Evolutionary conservation across 2,797 vertebrate species (phyloP).

Genomic region (Sebastes dallii): DNA sequence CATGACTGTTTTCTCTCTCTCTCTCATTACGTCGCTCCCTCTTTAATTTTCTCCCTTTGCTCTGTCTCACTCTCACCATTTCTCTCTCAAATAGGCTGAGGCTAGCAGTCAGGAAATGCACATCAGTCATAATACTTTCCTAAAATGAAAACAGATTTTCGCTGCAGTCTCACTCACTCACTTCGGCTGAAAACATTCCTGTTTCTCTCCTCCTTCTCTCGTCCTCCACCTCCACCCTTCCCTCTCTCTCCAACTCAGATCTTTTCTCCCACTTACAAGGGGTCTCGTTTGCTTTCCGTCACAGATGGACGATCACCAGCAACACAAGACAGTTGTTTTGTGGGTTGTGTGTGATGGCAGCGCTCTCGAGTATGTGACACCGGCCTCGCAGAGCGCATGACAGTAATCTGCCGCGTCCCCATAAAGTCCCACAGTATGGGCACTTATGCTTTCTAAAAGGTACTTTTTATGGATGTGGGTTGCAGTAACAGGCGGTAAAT

Average conservation of each 20-base stretch:
- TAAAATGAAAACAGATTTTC: conserved; percentile 86
- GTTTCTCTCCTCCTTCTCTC: conserved; percentile 63
- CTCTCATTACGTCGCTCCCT: conserved; percentile 50
- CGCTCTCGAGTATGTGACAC: conserved; percentile 56
- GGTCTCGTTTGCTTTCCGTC: conserved; percentile 62
- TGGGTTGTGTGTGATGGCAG: conserved; percentile 52
- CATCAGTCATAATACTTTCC: conserved; percentile 85
- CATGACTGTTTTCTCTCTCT: conserved; percentile 60
- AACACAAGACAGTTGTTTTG: conserved; percentile 68
- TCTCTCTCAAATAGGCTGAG: conserved; percentile 71
- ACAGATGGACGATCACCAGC: conserved; percentile 60
- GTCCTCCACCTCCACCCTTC: conserved; percentile 59
- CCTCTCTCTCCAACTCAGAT: conserved; percentile 37
- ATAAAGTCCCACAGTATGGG: conserved; percentile 45
- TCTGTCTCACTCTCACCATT: conserved; percentile 61
- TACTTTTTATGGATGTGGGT: conserved; percentile 57
- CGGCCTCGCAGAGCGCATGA: conserved; percentile 31
- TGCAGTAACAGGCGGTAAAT: conserved; percentile 64
- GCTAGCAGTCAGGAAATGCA: conserved; percentile 83
- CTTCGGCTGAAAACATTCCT: conserved; percentile 71
- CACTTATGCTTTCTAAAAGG: conserved; percentile 54
- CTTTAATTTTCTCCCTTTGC: conserved; percentile 62
- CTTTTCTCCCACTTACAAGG: conserved; percentile 42
- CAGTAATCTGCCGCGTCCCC: conserved; percentile 51
- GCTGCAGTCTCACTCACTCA: conserved; percentile 62